phyloP scores from a whole-genome alignment of 2,888 invertebrate species.

The Parasteatoda lunata region DNA sequence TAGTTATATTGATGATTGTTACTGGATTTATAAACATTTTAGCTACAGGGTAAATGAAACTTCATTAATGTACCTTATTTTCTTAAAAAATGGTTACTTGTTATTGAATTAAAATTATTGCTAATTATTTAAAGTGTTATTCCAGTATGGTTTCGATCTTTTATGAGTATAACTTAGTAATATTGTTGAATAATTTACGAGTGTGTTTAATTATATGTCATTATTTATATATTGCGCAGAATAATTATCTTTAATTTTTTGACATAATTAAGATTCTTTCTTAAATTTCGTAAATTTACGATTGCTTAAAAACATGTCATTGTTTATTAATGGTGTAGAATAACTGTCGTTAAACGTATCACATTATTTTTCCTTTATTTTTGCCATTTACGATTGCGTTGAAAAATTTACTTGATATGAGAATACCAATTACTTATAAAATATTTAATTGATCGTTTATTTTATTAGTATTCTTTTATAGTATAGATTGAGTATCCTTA shows the following conservation, averaged over 20 bases:
- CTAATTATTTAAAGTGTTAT: too few relatives aligned
- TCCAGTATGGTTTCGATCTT: too few relatives aligned
- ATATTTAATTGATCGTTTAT: not conserved
- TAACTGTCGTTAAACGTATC: not conserved
- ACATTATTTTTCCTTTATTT: not conserved
- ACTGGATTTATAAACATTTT: slow-evolving; percentile 91
- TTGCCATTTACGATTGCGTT: not conserved
- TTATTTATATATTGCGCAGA: not conserved
- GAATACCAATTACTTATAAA: not conserved
- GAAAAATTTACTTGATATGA: not conserved
- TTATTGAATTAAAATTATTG: too few relatives aligned
- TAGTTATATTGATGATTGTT: slow-evolving; percentile 85
- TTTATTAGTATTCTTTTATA: not conserved
- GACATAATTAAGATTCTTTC: not conserved
- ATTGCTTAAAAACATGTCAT: not conserved
- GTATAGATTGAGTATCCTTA: too few relatives aligned
- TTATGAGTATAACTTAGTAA: too few relatives aligned
- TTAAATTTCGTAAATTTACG: not conserved
- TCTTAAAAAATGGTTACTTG: too few relatives aligned
- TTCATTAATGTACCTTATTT: too few relatives aligned
- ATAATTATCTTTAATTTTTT: not conserved
- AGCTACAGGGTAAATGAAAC: slow-evolving; percentile 82
- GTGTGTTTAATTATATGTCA: slow-evolving; percentile 1
- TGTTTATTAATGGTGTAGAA: not conserved
- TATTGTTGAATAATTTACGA: not conserved